These are phyloP conservation scores for Siniperca chuatsi DNA, from an alignment of 2,113 vertebrate genomes.

Conservation along the genomic window DNA sequence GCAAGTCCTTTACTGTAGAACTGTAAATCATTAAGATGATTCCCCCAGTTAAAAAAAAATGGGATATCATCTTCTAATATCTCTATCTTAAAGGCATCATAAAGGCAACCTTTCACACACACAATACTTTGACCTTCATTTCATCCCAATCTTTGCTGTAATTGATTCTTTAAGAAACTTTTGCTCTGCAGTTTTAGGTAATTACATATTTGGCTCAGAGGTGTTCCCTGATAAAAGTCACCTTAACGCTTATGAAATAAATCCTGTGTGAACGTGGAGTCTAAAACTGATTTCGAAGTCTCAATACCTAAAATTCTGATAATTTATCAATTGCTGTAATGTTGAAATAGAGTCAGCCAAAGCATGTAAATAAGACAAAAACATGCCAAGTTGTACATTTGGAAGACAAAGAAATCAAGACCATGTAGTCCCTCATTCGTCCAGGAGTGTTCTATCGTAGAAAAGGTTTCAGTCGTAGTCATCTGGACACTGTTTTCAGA, in stretches of 20 bases:
- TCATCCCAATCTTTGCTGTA: background rate
- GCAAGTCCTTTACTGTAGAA: background rate
- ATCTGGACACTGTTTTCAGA: no score
- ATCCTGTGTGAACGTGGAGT: background rate
- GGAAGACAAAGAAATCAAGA: background rate
- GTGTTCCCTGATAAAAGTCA: constrained; percentile 1
- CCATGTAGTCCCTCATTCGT: no score
- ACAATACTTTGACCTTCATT: constrained; percentile 23
- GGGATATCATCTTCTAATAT: background rate
- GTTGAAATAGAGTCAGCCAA: background rate
- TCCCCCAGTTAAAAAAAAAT: constrained; percentile 2
- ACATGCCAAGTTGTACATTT: background rate
- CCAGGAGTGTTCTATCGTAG: no score
- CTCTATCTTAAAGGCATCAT: constrained; percentile 33
- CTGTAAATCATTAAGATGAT: constrained; percentile 16
- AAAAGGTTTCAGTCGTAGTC: no score
- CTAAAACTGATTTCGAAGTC: background rate
- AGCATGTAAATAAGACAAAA: background rate
- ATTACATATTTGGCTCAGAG: constrained; percentile 21
- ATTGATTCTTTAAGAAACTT: constrained; percentile 21
- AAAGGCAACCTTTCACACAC: constrained; percentile 1
- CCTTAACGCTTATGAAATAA: background rate
- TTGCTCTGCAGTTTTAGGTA: constrained; percentile 11
- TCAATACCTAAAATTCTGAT: background rate
- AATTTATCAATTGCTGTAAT: background rate